Percentiles rank a stretch among this genome's conserved stretches.
These are phyloP conservation scores for Sisyra nigra DNA, from an alignment of 2,888 invertebrate species.

Conservation along the genomic window DNA sequence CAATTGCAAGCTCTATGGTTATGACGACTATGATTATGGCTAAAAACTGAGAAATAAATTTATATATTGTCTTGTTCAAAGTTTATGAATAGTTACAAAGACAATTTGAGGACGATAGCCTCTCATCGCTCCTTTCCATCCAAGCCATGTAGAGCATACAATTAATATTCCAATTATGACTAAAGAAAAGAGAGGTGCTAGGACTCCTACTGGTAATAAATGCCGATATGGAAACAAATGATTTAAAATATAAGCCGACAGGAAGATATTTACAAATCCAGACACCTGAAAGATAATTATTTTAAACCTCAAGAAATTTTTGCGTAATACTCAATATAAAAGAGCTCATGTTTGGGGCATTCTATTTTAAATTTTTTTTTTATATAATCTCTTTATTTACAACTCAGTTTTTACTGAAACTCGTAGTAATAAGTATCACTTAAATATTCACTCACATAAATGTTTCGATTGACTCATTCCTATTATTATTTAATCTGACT, in stretches of 20 bases:
- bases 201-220: conserved; percentile 38
- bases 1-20: conserved; percentile 56
- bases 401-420: no score
- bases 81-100: conserved; percentile 33
- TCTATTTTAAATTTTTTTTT: no score
- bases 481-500: neutral
- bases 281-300: conserved; percentile 35
- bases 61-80: conserved; percentile 6
- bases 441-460: no score
- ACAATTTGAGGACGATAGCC: conserved; percentile 51
- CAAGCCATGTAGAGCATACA: conserved; percentile 51
- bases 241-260: conserved; percentile 39
- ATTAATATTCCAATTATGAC: conserved; percentile 47
- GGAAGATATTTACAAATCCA: conserved; percentile 36
- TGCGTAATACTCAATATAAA: no score
- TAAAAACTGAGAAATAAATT: conserved; percentile 38
- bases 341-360: no score
- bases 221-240: conserved; percentile 39
- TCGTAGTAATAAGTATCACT: no score
- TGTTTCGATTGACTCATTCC: neutral
- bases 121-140: conserved; percentile 51
- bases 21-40: conserved; percentile 50
- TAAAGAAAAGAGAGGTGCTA: conserved; percentile 38
- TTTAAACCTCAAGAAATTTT: neutral
- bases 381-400: no score